Evolutionary conservation across 2,888 invertebrate species (phyloP).

Genomic region (Bugulina stolonifera): DNA sequence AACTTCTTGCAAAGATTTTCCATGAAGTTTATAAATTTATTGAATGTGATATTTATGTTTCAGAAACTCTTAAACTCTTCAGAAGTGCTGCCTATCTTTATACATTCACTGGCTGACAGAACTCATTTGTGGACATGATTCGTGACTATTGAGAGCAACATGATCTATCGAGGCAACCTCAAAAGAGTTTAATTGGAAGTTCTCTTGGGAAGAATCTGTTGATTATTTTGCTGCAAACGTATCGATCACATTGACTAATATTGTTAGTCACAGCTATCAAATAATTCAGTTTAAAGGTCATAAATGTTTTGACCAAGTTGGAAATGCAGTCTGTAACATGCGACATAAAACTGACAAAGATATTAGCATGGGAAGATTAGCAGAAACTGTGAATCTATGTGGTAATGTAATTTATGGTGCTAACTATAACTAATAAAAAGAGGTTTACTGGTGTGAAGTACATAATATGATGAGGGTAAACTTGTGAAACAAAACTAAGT

Average conservation of each 20-base stretch:
- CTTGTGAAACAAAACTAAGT: not conserved
- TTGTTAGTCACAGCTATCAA: not conserved
- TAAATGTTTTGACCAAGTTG: not conserved
- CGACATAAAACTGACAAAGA: not conserved
- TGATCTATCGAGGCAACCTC: not conserved
- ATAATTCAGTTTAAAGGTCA: not conserved
- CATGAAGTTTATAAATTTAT: not conserved
- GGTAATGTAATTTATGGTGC: not conserved
- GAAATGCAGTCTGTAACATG: not conserved
- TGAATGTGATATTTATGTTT: not conserved
- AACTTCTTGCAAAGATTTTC: not conserved
- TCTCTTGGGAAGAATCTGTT: not conserved
- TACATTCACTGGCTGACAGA: not conserved
- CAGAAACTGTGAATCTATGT: not conserved
- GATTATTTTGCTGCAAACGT: not conserved
- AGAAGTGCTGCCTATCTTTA: not conserved
- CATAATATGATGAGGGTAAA: not conserved
- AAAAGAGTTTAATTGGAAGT: not conserved
- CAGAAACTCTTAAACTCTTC: not conserved
- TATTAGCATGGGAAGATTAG: not conserved
- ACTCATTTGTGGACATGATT: not conserved
- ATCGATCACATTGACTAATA: not conserved
- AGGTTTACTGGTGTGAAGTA: not conserved
- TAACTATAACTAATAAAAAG: conserved; percentile 2
- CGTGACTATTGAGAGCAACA: not conserved